Conservation (phyloP, 2,888 invertebrate species). For the Neelides folsomi region DNA sequence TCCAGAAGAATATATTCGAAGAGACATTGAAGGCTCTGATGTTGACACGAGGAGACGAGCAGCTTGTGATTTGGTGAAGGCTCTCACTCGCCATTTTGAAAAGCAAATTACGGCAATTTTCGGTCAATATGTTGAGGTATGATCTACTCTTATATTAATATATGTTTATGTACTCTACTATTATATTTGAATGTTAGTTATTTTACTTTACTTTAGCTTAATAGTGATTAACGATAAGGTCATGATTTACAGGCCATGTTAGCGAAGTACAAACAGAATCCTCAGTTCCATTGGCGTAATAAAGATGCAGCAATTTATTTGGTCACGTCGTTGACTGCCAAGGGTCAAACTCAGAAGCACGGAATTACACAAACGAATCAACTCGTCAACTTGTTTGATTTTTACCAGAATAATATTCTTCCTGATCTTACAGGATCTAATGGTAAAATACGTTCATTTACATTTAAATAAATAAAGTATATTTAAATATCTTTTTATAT, state of each 20-base stretch:
- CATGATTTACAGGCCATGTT: constrained; percentile 51
- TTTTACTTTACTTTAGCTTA: too few species aligned
- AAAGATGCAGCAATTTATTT: constrained; percentile 94
- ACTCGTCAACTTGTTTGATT: constrained; percentile 76
- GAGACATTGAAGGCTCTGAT: constrained; percentile 97
- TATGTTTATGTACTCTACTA: background rate
- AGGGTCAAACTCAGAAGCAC: constrained; percentile 73
- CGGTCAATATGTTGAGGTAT: constrained; percentile 69
- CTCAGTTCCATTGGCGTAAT: constrained; percentile 69
- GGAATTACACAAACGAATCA: constrained; percentile 84
- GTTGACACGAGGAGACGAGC: constrained; percentile 90
- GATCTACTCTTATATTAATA: constrained; percentile 7
- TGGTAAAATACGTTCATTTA: constrained; percentile 41
- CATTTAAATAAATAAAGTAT: too few species aligned
- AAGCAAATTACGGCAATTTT: constrained; percentile 74
- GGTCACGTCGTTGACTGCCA: constrained; percentile 84
- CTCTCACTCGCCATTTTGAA: constrained; percentile 76
- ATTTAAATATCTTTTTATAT: constrained; percentile 6
- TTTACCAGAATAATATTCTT: constrained; percentile 72
- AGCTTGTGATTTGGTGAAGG: constrained; percentile 91
- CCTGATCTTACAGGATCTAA: constrained; percentile 66
- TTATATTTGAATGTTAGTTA: background rate
- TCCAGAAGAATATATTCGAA: constrained; percentile 88
- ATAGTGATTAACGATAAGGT: background rate
- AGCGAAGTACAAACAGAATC: constrained; percentile 60